These are phyloP conservation scores for Ochotona curzoniae DNA, from an alignment of 2,113 vertebrate species.

Conservation along the genomic window DNA sequence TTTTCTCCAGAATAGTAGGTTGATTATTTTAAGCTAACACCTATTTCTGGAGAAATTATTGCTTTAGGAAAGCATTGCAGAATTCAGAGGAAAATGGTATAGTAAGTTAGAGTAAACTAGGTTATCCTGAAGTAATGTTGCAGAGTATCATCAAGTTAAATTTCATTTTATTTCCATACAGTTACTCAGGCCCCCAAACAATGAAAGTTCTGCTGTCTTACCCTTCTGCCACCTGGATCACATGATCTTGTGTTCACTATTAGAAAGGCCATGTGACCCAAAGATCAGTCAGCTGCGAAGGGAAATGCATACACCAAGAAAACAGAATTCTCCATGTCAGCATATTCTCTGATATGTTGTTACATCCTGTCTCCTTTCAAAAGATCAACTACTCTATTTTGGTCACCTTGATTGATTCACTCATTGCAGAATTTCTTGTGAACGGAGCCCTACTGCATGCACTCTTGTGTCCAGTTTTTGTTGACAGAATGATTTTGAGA, in stretches of 20 bases:
- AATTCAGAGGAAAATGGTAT: neutral
- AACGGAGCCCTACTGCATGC: neutral
- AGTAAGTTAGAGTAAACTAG: neutral
- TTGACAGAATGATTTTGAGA: neutral
- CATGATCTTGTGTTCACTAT: neutral
- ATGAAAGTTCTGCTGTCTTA: neutral
- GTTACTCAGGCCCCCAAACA: neutral
- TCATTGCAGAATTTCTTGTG: neutral
- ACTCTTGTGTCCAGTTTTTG: neutral
- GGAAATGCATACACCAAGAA: neutral
- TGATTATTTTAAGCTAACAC: neutral
- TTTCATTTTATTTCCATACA: neutral
- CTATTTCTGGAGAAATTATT: neutral
- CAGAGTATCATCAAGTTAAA: neutral
- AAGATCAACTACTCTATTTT: neutral
- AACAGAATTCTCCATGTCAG: neutral
- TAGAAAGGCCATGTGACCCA: no score
- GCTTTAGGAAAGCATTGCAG: neutral
- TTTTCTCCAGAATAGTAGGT: neutral
- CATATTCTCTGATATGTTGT: neutral
- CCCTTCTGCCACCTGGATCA: neutral
- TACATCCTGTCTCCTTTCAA: neutral
- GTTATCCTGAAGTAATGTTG: neutral
- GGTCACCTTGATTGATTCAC: neutral
- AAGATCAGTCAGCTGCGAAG: neutral